A percentile compares a stretch with the other conserved stretches of the same genome.
Evolutionary conservation across 2,888 invertebrate genomes (phyloP).

Genomic region (Chloromyia formosa): DNA sequence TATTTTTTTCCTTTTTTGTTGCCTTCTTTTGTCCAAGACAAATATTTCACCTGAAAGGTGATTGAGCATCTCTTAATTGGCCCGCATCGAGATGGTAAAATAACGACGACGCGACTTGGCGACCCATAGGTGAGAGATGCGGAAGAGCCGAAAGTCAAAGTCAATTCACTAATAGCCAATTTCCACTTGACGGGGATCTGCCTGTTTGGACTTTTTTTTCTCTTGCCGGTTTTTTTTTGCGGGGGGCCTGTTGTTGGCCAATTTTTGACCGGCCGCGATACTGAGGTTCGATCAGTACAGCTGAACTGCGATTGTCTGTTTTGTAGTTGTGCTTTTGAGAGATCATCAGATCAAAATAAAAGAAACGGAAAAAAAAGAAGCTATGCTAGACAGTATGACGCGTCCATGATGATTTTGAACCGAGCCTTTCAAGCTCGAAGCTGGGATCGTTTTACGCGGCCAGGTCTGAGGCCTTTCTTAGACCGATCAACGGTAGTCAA

Average conservation of each 20-base stretch:
- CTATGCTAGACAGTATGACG: constrained; percentile 31
- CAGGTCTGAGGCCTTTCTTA: too few relatives aligned
- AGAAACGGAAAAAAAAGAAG: not conserved
- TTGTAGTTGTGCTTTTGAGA: not conserved
- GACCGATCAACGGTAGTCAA: too few relatives aligned
- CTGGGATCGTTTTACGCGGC: too few relatives aligned
- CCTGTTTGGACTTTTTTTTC: not conserved
- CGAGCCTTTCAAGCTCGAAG: not conserved
- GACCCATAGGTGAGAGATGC: not conserved
- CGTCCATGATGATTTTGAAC: constrained; percentile 9
- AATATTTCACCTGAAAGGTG: constrained; percentile 35
- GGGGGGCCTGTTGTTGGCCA: too few relatives aligned
- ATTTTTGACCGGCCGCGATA: not conserved
- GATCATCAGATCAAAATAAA: too few relatives aligned
- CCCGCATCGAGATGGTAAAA: not conserved
- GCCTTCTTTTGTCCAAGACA: not conserved
- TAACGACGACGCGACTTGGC: not conserved
- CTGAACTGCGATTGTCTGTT: not conserved
- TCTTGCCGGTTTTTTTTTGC: not conserved
- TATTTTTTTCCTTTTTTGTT: not conserved
- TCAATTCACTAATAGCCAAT: constrained; percentile 13
- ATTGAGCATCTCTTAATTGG: constrained; percentile 44
- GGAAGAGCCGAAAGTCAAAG: not conserved
- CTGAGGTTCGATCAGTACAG: too few relatives aligned
- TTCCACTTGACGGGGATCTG: not conserved